Evolutionary conservation across 2,888 invertebrate species (phyloP), one percentile per base, ranked within the genome.

Genomic region (Pristionchus japonicus): DNA sequence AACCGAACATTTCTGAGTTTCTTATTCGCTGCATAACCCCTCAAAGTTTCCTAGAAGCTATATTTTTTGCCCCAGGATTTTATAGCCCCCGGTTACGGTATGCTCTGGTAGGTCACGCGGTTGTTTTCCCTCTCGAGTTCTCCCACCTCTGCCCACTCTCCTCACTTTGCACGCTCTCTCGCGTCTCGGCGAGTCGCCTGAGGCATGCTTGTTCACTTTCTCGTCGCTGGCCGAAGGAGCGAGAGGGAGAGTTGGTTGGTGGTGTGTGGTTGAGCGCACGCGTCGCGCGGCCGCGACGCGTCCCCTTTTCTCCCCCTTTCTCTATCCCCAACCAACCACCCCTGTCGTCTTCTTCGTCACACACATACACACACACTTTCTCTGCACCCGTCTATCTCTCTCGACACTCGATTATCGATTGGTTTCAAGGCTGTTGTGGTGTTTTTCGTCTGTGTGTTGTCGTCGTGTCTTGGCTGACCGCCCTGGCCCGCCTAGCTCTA

Each of bases 141-240:
- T 57, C 57, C n/a, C 23, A 57, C 57, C 57, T 57, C 52, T 52
- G 2, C 52, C 57, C n/a, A n/a, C 57, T n/a, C 57, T 57, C 57
- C 4, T 7, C 57, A n/a, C 57, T 57, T 57, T 7, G 9, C 57
- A 7, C 57, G n/a, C 57, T 57, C 57, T 57, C 57, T 57, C 57
- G 7, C 20, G n/a, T n/a, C n/a, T n/a, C 57, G 11, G 57, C 57
- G n/a, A 23, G 34, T 37, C 40, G 77, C 43, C 77, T 27, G 77
- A 77, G 77, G 77, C 77, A 77, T 77, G 77, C 77, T 77, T 77
- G 77, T 77, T 77, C 77, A 77, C 77, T 77, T 74, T 74, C 74
- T 74, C 74, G n/a, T 20, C 23, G 40, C 1, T 57, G 23, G 31
- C 13, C 64, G 64, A 27, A 11, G 61, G 34, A 9, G 31, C 15